phyloP scores from a whole-genome alignment of 1,140 invertebrate genomes.

The Drosophila paulistorum region DNA sequence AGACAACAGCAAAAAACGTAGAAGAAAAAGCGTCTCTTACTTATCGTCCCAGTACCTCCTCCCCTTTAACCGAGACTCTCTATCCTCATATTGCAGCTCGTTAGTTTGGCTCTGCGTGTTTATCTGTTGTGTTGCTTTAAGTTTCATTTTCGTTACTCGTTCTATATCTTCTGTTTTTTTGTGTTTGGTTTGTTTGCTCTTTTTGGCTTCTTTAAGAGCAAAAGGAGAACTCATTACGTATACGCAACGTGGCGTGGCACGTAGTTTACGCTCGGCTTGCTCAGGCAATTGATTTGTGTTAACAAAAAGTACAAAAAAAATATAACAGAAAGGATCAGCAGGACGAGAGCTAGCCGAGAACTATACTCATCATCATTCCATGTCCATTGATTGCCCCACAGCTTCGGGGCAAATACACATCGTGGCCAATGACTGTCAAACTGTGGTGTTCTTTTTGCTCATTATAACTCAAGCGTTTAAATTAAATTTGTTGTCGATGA shows the following conservation, averaged over 20 bases:
- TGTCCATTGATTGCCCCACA: conserved; percentile 51
- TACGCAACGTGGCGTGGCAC: conserved; percentile 68
- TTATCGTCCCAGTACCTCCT: neutral
- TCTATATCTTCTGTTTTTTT: conserved; percentile 10
- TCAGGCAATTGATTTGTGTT: conserved; percentile 69
- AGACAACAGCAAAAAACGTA: neutral
- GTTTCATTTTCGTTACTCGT: conserved; percentile 18
- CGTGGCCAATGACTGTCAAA: conserved; percentile 34
- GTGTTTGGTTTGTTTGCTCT: conserved; percentile 48
- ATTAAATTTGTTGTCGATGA: conserved; percentile 65
- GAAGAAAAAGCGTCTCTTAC: neutral
- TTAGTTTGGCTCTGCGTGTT: conserved; percentile 4
- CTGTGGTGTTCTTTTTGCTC: conserved; percentile 18
- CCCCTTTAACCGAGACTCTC: neutral
- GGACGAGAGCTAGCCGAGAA: neutral
- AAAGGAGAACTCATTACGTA: conserved; percentile 73
- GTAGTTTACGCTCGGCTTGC: conserved; percentile 65
- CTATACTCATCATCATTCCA: conserved; percentile 13
- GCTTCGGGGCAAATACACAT: conserved; percentile 32
- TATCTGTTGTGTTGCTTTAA: conserved; percentile 17
- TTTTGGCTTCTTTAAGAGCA: conserved; percentile 46
- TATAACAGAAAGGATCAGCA: conserved; percentile 3
- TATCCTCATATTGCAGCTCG: conserved; percentile 8
- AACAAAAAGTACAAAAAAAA: conserved; percentile 5
- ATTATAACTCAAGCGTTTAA: conserved; percentile 55